Conservation (phyloP, 2,888 invertebrate species). For the Brachyopa scutellaris region DNA sequence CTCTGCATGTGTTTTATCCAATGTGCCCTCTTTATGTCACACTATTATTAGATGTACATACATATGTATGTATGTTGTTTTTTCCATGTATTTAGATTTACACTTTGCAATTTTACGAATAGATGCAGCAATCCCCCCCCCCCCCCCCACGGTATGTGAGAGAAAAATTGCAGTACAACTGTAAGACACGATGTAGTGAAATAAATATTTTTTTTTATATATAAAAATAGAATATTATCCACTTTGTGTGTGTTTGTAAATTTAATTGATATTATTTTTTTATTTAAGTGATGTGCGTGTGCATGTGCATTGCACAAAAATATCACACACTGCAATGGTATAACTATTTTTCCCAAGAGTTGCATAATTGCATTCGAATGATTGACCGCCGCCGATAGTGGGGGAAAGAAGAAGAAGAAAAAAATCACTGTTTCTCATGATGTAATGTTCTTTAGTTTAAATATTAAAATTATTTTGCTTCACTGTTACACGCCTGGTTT, state of each 20-base stretch:
- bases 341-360: slow-evolving; percentile 54
- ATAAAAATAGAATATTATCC: slow-evolving; percentile 61
- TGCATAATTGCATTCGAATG: slow-evolving; percentile 68
- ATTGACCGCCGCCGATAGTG: neutral
- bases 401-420: slow-evolving; percentile 1
- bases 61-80: slow-evolving; percentile 19
- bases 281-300: slow-evolving; percentile 39
- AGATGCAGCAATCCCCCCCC: slow-evolving; percentile 37
- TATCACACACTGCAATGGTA: slow-evolving; percentile 46
- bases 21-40: slow-evolving; percentile 59
- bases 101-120: slow-evolving; percentile 47
- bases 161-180: slow-evolving; percentile 37
- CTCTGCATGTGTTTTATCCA: slow-evolving; percentile 62
- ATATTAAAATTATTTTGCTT: slow-evolving; percentile 40
- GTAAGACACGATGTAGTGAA: slow-evolving; percentile 22
- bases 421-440: slow-evolving; percentile 50
- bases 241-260: slow-evolving; percentile 37
- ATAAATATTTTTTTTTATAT: slow-evolving; percentile 26
- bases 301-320: slow-evolving; percentile 48
- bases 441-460: slow-evolving; percentile 52
- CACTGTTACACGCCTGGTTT: slow-evolving; percentile 55
- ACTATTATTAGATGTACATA: slow-evolving; percentile 67
- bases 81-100: slow-evolving; percentile 46
- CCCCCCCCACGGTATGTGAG: slow-evolving; percentile 18
- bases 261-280: slow-evolving; percentile 38